Conservation (phyloP, 1,140 invertebrate genomes). For the Heliconius hewitsoni region DNA sequence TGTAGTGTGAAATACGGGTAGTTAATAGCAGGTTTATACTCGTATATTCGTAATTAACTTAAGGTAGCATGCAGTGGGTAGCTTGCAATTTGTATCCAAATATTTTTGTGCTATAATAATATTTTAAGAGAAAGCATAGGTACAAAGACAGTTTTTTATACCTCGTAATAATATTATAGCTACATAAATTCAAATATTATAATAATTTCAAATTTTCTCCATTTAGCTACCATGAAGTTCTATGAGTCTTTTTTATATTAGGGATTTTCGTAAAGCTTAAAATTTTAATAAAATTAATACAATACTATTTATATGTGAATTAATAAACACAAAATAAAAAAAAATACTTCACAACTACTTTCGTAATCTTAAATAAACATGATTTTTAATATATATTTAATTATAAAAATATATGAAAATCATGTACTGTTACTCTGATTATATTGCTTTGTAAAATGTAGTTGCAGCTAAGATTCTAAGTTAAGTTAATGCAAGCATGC, state of each 20-base stretch:
- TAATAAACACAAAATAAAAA: too few species aligned
- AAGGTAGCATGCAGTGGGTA: background rate
- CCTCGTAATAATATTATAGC: too few species aligned
- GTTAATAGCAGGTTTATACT: conserved; percentile 2
- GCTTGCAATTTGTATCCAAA: background rate
- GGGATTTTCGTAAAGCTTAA: too few species aligned
- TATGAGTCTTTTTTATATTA: too few species aligned
- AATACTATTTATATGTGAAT: background rate
- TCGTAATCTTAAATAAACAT: background rate
- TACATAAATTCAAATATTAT: too few species aligned
- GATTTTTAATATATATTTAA: background rate
- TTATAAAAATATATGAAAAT: conserved; percentile 11
- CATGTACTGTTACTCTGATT: background rate
- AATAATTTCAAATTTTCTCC: too few species aligned
- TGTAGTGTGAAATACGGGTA: conserved; percentile 2
- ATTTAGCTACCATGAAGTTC: too few species aligned
- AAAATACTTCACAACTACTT: background rate
- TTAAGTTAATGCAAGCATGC: conserved; percentile 36
- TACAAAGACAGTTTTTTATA: too few species aligned
- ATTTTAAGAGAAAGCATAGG: background rate
- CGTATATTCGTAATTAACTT: conserved; percentile 6
- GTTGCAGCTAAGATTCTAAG: conserved; percentile 28
- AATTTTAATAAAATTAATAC: background rate
- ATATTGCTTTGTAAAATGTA: conserved; percentile 4
- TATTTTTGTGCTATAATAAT: background rate